phyloP scores from a whole-genome alignment of 1,140 invertebrate genomes.

The Cyphomyrmex costatus region DNA sequence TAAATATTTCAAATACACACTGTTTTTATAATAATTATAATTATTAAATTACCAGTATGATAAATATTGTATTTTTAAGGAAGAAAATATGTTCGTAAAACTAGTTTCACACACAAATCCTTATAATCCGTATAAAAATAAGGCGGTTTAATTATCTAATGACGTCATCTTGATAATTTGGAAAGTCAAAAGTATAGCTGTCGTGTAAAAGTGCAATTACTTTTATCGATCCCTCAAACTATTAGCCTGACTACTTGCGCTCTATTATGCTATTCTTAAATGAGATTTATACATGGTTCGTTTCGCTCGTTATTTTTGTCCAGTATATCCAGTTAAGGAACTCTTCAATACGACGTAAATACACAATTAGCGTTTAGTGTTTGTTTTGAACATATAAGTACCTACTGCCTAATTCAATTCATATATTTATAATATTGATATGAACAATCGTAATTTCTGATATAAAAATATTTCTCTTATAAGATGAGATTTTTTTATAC shows the following conservation, averaged over 20 bases:
- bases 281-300: slow-evolving; percentile 4
- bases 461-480: neutral
- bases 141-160: neutral
- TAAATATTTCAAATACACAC: neutral
- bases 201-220: slow-evolving; percentile 42
- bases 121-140: slow-evolving; percentile 10
- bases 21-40: too few species aligned
- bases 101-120: neutral
- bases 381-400: neutral
- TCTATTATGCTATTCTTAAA: slow-evolving; percentile 37
- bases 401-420: neutral
- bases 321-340: slow-evolving; percentile 10
- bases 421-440: neutral
- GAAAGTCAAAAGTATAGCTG: slow-evolving; percentile 27
- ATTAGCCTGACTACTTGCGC: neutral
- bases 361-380: neutral
- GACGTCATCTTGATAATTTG: slow-evolving; percentile 38
- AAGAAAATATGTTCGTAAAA: neutral
- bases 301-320: slow-evolving; percentile 39
- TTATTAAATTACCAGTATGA: neutral
- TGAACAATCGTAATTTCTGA: neutral
- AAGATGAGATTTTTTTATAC: neutral
- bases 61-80: too few species aligned
- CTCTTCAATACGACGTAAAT: slow-evolving; percentile 6
- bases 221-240: slow-evolving; percentile 36